Evolutionary conservation across 2,113 vertebrate genomes (phyloP).

Genomic region (Lepus americanus): DNA sequence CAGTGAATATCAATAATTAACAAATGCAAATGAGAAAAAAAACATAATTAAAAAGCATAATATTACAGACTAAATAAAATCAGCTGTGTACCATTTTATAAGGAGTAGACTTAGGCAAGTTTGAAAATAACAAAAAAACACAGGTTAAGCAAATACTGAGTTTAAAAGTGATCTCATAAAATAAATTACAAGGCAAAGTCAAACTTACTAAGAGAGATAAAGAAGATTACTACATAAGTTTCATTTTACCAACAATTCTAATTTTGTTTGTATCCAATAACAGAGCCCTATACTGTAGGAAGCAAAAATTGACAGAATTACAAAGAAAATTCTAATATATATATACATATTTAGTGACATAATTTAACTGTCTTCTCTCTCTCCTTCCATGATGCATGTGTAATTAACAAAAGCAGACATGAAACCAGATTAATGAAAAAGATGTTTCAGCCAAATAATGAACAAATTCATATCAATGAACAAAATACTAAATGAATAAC

Average conservation of each 20-base stretch:
- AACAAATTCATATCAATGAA: neutral
- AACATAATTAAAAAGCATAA: neutral
- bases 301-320: neutral
- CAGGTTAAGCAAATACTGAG: neutral
- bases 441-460: neutral
- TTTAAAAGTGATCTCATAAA: neutral
- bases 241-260: neutral
- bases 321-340: neutral
- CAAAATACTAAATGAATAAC: neutral
- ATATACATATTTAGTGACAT: neutral
- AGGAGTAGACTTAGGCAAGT: neutral
- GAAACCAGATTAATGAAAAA: neutral
- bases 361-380: neutral
- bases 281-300: neutral
- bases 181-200: neutral
- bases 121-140: neutral
- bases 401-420: slow-evolving; percentile 3
- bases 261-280: neutral
- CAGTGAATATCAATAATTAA: neutral
- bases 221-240: neutral
- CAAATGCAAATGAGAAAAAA: neutral
- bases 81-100: neutral
- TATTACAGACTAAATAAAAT: neutral
- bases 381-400: no score
- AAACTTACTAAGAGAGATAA: neutral